Conservation (phyloP, 64 coral and sea anemone genomes). For the Montipora capricornis region DNA sequence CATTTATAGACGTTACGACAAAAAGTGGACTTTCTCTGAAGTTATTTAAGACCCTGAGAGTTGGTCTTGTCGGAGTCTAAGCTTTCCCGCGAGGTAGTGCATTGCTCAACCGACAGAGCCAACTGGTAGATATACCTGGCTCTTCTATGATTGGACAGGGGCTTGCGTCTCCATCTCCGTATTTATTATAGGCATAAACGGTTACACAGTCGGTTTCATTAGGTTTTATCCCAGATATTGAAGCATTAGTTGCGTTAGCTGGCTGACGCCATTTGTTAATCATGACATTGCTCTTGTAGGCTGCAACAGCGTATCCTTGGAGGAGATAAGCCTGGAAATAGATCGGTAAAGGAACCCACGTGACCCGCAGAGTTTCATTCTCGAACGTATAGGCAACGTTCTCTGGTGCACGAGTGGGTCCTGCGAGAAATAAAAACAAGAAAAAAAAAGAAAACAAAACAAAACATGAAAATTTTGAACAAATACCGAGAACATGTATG, state of each 20-base stretch:
- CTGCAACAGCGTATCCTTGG: background rate
- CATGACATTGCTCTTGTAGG: background rate
- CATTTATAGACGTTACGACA: too few species aligned
- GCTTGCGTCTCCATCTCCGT: background rate
- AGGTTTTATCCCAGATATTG: background rate
- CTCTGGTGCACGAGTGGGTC: slow-evolving; percentile 9
- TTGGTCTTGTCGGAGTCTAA: too few species aligned
- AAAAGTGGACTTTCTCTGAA: too few species aligned
- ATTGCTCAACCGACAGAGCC: background rate
- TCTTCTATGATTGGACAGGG: background rate
- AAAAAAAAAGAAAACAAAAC: background rate
- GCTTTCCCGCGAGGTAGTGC: background rate
- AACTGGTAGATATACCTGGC: background rate
- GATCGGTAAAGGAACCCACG: background rate
- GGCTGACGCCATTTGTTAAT: background rate
- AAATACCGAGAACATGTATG: too few species aligned
- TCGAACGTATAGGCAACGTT: background rate
- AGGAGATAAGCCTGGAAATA: slow-evolving; percentile 26
- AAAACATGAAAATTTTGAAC: background rate
- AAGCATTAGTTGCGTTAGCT: background rate
- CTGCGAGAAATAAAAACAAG: background rate
- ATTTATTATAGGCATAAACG: background rate
- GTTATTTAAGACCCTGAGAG: too few species aligned
- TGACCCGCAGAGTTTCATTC: background rate
- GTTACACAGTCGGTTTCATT: background rate